Conservation (phyloP, 2,888 invertebrate genomes). For the Cephus rjabovi region DNA sequence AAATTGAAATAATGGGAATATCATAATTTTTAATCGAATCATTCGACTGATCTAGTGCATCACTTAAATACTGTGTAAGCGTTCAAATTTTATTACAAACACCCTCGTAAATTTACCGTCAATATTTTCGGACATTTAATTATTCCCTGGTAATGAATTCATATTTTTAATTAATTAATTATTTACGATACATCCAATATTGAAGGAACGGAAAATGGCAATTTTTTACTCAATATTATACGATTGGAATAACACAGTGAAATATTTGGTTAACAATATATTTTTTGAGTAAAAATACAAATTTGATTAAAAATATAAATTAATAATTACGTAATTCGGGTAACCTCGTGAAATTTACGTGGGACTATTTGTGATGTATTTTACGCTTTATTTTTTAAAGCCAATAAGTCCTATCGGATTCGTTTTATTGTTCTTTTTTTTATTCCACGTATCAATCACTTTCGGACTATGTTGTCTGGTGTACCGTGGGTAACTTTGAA, state of each 20-base stretch:
- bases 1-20: neutral
- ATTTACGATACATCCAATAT: neutral
- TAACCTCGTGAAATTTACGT: neutral
- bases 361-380: neutral
- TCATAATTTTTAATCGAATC: neutral
- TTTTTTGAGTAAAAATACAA: neutral
- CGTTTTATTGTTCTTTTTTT: neutral
- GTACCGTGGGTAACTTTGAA: constrained; percentile 1
- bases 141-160: neutral
- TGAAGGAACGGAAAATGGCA: neutral
- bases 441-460: constrained; percentile 3
- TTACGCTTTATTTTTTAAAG: neutral
- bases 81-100: neutral
- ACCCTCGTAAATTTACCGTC: neutral
- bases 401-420: neutral
- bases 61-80: neutral
- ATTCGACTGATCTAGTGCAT: neutral
- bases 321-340: neutral
- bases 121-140: neutral
- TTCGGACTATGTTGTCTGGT: neutral
- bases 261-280: neutral
- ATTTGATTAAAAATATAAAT: neutral
- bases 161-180: neutral
- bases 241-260: neutral
- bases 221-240: neutral